Evolutionary conservation across 2,888 invertebrate genomes (phyloP).

Genomic region (Sycophila texana): DNA sequence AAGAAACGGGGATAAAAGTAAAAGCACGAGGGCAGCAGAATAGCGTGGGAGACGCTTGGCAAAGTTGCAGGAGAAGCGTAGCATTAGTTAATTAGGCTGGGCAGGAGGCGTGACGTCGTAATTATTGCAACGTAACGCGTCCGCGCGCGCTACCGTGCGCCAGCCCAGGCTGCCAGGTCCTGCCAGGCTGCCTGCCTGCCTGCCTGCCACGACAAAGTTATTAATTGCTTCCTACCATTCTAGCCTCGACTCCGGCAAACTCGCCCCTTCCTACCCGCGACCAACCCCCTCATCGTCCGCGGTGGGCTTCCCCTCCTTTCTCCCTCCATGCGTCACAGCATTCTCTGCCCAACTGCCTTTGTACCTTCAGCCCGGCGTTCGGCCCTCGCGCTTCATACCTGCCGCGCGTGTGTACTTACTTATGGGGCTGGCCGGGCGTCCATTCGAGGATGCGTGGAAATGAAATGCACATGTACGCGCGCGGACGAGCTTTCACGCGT

Average conservation of each 20-base stretch:
- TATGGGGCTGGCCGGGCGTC: too few species aligned
- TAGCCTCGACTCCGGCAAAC: constrained; percentile 64
- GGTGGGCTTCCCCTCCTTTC: background rate
- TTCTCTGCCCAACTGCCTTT: background rate
- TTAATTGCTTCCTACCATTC: constrained; percentile 74
- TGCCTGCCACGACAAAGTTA: constrained; percentile 71
- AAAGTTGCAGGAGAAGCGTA: constrained; percentile 42
- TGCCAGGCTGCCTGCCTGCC: constrained; percentile 61
- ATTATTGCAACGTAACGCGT: constrained; percentile 71
- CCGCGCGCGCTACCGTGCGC: constrained; percentile 54
- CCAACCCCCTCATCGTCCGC: constrained; percentile 5
- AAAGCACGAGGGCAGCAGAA: constrained; percentile 6
- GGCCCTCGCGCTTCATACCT: background rate
- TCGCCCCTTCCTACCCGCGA: constrained; percentile 51
- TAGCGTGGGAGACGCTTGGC: background rate
- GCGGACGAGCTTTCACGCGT: too few species aligned
- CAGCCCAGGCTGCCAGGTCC: constrained; percentile 57
- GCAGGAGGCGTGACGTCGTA: constrained; percentile 74
- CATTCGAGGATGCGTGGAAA: too few species aligned
- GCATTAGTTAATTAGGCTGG: constrained; percentile 73
- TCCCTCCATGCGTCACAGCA: background rate
- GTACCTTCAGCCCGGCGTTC: constrained; percentile 21
- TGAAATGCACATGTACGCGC: too few species aligned
- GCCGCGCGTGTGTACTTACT: background rate
- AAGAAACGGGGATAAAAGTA: constrained; percentile 20